phyloP scores from a whole-genome alignment of 2,888 invertebrate species.

The Microctonus hyperodae region DNA sequence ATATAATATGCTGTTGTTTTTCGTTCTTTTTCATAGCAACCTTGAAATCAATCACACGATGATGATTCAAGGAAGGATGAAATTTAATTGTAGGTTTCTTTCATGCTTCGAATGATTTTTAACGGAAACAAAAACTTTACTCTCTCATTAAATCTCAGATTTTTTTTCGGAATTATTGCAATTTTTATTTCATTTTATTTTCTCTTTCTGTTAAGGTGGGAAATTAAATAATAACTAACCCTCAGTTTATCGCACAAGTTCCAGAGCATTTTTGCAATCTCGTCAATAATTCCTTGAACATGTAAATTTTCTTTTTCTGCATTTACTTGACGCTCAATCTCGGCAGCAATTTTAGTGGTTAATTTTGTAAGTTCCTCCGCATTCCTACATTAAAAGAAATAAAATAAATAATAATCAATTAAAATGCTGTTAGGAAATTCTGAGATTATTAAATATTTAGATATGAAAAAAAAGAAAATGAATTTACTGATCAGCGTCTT shows the following conservation, averaged over 20 bases:
- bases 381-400: constrained; percentile 67
- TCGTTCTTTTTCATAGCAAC: constrained; percentile 4
- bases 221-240: constrained; percentile 40
- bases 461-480: constrained; percentile 22
- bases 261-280: constrained; percentile 43
- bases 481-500: constrained; percentile 80
- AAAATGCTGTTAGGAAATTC: background rate
- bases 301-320: constrained; percentile 58
- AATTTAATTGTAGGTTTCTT: constrained; percentile 22
- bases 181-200: constrained; percentile 28
- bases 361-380: constrained; percentile 74
- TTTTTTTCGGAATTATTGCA: background rate
- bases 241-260: constrained; percentile 51
- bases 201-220: too few species aligned
- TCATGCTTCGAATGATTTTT: background rate
- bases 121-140: background rate
- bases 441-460: background rate
- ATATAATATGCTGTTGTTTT: constrained; percentile 2
- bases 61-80: constrained; percentile 17
- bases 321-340: constrained; percentile 62
- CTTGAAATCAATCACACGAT: constrained; percentile 25
- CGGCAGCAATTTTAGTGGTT: constrained; percentile 68
- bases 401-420: background rate
- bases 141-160: constrained; percentile 12
- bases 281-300: constrained; percentile 42